Base-by-base conservation (phyloP, 2,797 vertebrate species). In the Xenops minutus region DNA sequence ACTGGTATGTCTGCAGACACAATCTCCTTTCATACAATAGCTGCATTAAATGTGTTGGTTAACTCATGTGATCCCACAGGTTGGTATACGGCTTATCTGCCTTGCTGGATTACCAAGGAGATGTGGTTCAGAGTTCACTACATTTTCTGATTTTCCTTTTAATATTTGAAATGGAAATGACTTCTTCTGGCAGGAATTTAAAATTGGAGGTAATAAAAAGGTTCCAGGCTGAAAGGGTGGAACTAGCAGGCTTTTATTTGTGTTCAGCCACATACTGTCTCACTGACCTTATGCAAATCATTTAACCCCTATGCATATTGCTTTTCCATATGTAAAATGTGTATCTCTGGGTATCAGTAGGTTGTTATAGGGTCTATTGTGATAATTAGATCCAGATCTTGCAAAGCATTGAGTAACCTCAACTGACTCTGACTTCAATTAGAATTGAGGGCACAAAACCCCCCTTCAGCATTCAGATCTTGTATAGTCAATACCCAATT, bases 241-340 rank as follows among this genome's bases (percentile, higher is more conserved):
- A 96, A 82, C 91, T 88, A 71, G 49, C 34, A 95, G 78, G 84
- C 84, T 95, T 96, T 95, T 92, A 90, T 92, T 90, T 90, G 61
- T 71, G 75, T 91, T 91, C 61, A 93, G 74, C 86, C 32, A 54
- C 83, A 26, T 82, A 89, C 52, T 94, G 68, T 88, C 43, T 88
- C 74, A 6, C 6, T 94, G 93, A 96, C 95, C 93, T 95, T 97
- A 97, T 96, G 93, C 94, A 97, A 96, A 95, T 96, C n/a, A 44
- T 59, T 92, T 96, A 87, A 95, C 95, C 95, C 94, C 55, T 84
- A 49, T 92, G 91, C 75, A 80, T 88, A 95, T 94, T 93, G 72
- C 67, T 89, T 94, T 93, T 95, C 92, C 61, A 37, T 91, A 92
- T 85, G 81, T 87, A 92, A 93, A 92, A 48, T 2, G 0, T 82